Evolutionary conservation across 2,797 vertebrate species (phyloP).

Genomic region (Heterohyrax brucei): DNA sequence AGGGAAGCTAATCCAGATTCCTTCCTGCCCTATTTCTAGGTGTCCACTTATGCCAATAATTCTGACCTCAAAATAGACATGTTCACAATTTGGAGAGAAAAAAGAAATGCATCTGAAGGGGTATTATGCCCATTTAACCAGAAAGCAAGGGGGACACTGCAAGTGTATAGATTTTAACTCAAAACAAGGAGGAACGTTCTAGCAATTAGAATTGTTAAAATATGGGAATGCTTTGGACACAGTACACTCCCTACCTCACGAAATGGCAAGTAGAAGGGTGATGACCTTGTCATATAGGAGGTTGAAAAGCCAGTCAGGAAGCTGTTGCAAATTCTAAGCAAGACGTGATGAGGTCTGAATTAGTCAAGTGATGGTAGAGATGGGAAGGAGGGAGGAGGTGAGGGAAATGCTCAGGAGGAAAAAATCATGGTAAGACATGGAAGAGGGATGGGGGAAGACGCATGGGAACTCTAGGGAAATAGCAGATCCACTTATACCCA

Average conservation of each 20-base stretch:
- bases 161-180: not conserved
- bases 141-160: not conserved
- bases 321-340: conserved; percentile 5
- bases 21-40: not conserved
- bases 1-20: conserved; percentile 30
- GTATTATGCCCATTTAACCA: not conserved
- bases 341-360: conserved; percentile 9
- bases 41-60: conserved; percentile 15
- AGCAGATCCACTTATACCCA: not conserved
- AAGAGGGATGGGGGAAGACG: not conserved
- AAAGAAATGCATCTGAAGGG: not conserved
- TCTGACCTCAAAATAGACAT: conserved; percentile 1
- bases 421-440: not conserved
- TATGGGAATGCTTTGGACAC: not conserved
- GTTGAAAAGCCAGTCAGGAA: not conserved
- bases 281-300: not conserved
- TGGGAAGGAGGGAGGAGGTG: not conserved
- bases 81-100: not conserved
- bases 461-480: not conserved
- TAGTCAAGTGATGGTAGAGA: not conserved
- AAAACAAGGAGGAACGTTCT: not conserved
- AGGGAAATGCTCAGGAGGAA: not conserved
- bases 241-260: not conserved
- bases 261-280: conserved; percentile 1
- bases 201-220: not conserved